Conservation (phyloP, 2,797 vertebrate species). For the Brotula barbata region DNA sequence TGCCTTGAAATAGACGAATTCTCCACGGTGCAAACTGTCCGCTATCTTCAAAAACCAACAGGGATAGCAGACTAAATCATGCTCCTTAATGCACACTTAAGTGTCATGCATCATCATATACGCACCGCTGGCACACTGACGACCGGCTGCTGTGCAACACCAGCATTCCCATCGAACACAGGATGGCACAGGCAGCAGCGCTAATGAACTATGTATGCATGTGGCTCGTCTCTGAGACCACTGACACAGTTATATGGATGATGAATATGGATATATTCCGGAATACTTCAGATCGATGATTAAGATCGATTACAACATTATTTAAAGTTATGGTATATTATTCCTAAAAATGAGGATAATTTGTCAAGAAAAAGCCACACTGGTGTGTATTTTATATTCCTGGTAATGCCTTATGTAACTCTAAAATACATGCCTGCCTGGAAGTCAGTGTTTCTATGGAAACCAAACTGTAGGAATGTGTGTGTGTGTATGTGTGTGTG, state of each 20-base stretch:
- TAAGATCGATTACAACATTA: constrained; percentile 32
- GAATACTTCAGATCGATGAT: not conserved
- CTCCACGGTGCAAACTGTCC: constrained; percentile 9
- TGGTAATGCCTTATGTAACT: constrained; percentile 77
- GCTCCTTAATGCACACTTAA: constrained; percentile 43
- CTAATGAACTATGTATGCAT: constrained; percentile 20
- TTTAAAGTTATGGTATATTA: constrained; percentile 32
- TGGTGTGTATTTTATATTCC: constrained; percentile 66
- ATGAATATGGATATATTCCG: constrained; percentile 9
- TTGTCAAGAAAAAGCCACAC: constrained; percentile 59
- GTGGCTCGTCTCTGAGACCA: constrained; percentile 19
- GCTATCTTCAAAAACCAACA: constrained; percentile 22
- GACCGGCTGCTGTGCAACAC: constrained; percentile 62
- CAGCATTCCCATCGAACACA: constrained; percentile 47
- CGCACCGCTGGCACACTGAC: constrained; percentile 32
- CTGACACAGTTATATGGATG: constrained; percentile 4
- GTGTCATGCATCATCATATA: constrained; percentile 48
- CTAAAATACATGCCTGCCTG: constrained; percentile 71
- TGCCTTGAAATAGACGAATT: not conserved
- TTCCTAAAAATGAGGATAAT: constrained; percentile 62
- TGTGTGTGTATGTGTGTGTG: constrained; percentile 46
- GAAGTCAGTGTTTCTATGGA: constrained; percentile 82
- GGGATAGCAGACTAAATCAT: constrained; percentile 34
- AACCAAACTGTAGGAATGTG: constrained; percentile 79
- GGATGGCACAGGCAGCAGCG: constrained; percentile 33